Evolutionary conservation across 1,140 invertebrate species (phyloP), one percentile per base, ranked within the genome.

Genomic region (Lordiphosa mommai): DNA sequence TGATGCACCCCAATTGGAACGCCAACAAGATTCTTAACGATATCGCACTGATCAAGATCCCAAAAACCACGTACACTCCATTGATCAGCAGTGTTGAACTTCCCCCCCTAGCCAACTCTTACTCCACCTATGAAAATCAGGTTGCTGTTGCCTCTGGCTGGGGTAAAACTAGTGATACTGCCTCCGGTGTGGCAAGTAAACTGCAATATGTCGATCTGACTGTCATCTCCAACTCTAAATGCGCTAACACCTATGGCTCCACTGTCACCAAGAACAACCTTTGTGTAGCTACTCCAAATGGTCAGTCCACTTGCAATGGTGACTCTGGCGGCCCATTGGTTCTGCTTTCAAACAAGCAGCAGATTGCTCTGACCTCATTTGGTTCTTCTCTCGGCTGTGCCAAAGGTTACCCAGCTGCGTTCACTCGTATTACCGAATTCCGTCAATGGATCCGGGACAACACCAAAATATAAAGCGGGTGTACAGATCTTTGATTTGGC

Each of bases 271-370:
- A 65, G 40, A 74, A 69, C 32, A 46, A 37, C n/a, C 23, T 51
- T 16, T 72, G 69, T 40, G 44, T 56, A 33, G 13, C 38, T 3
- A 56, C 57, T 1, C 30, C 46, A 1, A n/a, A 17, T 13, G 44
- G 37, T 12, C 34, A 23, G 16, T 88, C 87, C 17, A 88, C 87
- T 17, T 88, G 87, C 76, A 70, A 73, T 44, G 91, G 91, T 51
- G 91, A 92, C 86, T 91, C 90, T 44, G 91, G 91, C 50, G 91
- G 91, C 47, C 89, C 90, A 10, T 71, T 92, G 53, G 86, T 89
- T 0, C 89, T 90, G 40, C 7, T 17, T 7, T 89, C 90, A 58
- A n/a, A 33, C 4, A 10, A 44, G 0, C 61, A 68, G 0, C 86
- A 90, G 12, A 70, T 92, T 20, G 92, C 92, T 36, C 85, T 92